Base-by-base conservation (phyloP, 2,113 vertebrate species). In the Mormyrus iriodes region DNA sequence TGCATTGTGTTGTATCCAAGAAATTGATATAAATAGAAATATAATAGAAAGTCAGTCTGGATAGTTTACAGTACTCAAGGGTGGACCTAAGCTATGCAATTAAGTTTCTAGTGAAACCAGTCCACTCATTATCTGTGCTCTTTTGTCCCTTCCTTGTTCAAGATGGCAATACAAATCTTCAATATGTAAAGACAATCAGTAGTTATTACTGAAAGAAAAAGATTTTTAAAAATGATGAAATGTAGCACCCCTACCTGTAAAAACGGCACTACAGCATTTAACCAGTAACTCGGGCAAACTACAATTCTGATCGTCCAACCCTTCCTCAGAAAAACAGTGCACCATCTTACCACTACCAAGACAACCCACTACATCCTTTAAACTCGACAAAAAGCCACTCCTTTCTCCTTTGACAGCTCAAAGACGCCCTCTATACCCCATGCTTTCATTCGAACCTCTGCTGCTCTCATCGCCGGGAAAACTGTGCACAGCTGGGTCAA, bases 1-100 rank as follows among this genome's bases (percentile, higher is more conserved):
- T 51, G 0, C 85, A 31, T 86, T 86, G n/a, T 86, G 46, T 27
- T 44, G 44, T n/a, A 84, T 84, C 42, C 82, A 84, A 84, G 27
- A 52, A 17, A 86, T 86, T 35, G 12, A 51, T 86, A 51, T 52
- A 86, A 53, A 84, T 48, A 84, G 85, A 53, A 86, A 86, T 17
- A 86, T 6, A 86, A 51, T 12, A 52, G 27, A 35, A 53, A 51
- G 4, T 86, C 35, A 15, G 46, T 48, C n/a, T 52, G 24, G 49
- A 86, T 8, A 48, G 44, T 86, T 52, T 53, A 86, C 85, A 35
- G 83, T 39, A 86, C 49, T 86, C 24, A 52, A 86, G n/a, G 85
- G 48, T 17, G 10, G 12, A 27, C 31, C 27, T 42, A 48, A 84
- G 82, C 19, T 84, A n/a, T 48, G 21, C 82, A 48, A 84, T 84